phyloP scores from a whole-genome alignment of 2,113 vertebrate genomes.

The Martes martes region DNA sequence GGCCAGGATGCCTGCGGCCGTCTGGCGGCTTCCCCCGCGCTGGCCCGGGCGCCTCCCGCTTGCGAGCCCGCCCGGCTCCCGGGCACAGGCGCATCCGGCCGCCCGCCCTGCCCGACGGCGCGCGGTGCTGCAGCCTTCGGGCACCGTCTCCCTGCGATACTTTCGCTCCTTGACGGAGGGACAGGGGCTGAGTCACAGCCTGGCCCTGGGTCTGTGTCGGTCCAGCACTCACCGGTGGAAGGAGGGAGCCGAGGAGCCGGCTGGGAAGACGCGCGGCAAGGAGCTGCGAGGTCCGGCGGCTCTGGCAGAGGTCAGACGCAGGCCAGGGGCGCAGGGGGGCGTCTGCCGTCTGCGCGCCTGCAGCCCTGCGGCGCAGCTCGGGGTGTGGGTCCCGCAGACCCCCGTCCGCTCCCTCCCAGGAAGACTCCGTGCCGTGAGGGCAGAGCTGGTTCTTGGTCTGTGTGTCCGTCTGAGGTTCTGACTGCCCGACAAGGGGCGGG shows the following conservation, averaged over 20 bases:
- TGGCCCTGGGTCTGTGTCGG: neutral
- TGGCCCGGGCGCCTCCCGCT: neutral
- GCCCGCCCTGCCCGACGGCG: neutral
- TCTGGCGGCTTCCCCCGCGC: neutral
- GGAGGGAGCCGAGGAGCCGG: neutral
- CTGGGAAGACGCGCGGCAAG: neutral
- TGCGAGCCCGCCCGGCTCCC: rapidly evolving
- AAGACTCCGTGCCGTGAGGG: too few species aligned
- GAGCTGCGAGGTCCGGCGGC: neutral
- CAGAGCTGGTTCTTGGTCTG: too few species aligned
- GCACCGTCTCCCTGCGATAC: neutral
- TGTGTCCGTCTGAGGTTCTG: too few species aligned
- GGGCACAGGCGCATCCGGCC: too few species aligned
- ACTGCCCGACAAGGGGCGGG: too few species aligned
- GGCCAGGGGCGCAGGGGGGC: too few species aligned
- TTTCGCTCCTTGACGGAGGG: neutral
- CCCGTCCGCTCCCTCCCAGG: too few species aligned
- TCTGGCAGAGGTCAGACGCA: too few species aligned
- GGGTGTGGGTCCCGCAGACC: too few species aligned
- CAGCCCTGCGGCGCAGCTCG: too few species aligned
- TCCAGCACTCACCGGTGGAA: neutral
- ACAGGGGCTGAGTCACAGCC: neutral
- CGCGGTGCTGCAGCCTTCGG: too few species aligned
- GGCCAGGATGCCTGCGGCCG: neutral
- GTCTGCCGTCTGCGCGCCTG: too few species aligned